Base-by-base conservation (phyloP, 2,113 vertebrate species). In the Jaculus jaculus region DNA sequence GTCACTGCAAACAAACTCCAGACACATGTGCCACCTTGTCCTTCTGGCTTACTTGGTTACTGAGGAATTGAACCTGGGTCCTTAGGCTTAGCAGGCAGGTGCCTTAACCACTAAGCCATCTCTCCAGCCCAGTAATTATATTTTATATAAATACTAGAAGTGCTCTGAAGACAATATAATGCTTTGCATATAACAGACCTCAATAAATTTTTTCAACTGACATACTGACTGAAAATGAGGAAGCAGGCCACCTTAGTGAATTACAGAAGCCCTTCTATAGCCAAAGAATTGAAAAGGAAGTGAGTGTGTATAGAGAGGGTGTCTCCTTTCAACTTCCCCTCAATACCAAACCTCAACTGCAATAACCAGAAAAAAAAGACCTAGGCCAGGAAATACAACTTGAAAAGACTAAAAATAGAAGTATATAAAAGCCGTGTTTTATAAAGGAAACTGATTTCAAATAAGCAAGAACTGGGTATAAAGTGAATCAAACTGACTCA, bases 321-420 rank as follows among this genome's bases (percentile, higher is more conserved):
- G 16, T 32, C 54, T 37, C 68, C 58, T 39, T 72, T 66, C 69
- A 63, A 77, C 81, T 90, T 89, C 69, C 87, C n/a, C 74, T 4
- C 13, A n/a, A 5, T n/a, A 91, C 30, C 85, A 87, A 90, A 95
- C 88, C 69, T 77, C 90, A 93, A 63, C 65, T 80, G 75, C 66
- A 51, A 63, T 30, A 65, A 63, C 34, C 68, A 34, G 51, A 74
- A 78, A 51, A 51, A 68, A 65, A 84, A 82, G 39, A 15, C 58
- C 73, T n/a, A 60, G 60, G 77, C n/a, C 81, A 81, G 87, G 95
- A 95, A 96, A 81, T 82, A 24, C 78, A 78, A 42, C 69, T 77
- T 63, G 81, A 77, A 91, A 79, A 42, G 34, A 87, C 75, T 91
- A 39, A 92, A 95, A 93, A 83, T 69, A 85, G 87, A 77, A 93